Evolutionary conservation across 2,113 vertebrate genomes (phyloP), one percentile per base, ranked within the genome.

Genomic region (Cebidichthys violaceus): DNA sequence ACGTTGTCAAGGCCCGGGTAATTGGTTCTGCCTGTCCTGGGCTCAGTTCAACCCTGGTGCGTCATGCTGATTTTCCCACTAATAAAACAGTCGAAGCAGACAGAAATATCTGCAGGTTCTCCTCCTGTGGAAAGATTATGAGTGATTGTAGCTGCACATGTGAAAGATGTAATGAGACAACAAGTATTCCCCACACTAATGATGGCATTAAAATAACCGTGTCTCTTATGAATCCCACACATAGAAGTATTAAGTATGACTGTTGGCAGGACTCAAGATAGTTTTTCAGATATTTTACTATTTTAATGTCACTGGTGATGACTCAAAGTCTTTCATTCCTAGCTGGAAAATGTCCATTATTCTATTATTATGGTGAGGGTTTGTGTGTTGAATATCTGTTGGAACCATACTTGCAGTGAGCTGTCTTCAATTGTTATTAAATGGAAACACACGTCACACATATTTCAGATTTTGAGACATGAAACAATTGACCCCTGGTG

Each of bases 21-120:
- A 92, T 89, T 92, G 88, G 90, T 92, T 93, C 92, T 83, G 89
- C 72, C 87, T 93, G 92, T 88, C 72, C 89, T 89, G 85, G 77
- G 75, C 54, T 88, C 37, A 13, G 75, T 73, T 85, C 75, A 89
- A 29, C 59, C 80, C 60, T 59, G 70, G 76, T 89, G 90, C 67
- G 70, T 92, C 87, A 87, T 35, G 69, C 83, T 76, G 81, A 73
- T 85, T 86, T 89, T 91, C 74, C 79, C 71, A 64, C 78, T 69
- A 79, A 90, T 87, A 90, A 90, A 93, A 87, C 76, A 81, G 57
- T 50, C 37, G 24, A 76, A 88, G 35, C 73, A 83, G 84, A 86
- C 82, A 81, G 55, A 90, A 90, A 93, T 84, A 79, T 83, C 52
- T 75, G 68, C 45, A 15, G 45, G 45, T 41, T 60, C 18, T 45